phyloP scores from a whole-genome alignment of 2,888 invertebrate species.

The Morpho achilles region DNA sequence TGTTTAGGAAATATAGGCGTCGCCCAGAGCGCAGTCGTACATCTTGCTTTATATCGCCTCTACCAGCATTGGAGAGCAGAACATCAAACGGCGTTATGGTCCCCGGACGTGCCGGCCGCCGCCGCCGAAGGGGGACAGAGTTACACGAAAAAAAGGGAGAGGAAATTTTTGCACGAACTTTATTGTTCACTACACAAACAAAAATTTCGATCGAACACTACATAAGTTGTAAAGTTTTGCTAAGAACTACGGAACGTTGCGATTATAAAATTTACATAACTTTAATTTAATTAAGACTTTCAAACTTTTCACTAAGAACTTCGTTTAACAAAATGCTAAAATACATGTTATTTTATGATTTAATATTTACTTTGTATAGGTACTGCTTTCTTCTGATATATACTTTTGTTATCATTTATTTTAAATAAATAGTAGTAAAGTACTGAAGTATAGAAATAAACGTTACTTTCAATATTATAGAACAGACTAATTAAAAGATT shows the following conservation, averaged over 20 bases:
- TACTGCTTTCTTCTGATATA: not conserved
- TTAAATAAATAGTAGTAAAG: too few species aligned
- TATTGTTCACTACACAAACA: slow-evolving; percentile 71
- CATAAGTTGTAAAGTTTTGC: slow-evolving; percentile 9
- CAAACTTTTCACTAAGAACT: too few species aligned
- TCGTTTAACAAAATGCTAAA: too few species aligned
- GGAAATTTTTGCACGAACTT: slow-evolving; percentile 64
- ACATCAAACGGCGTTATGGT: slow-evolving; percentile 77
- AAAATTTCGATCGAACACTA: slow-evolving; percentile 30
- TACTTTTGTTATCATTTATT: not conserved
- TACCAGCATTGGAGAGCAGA: slow-evolving; percentile 78
- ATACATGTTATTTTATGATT: too few species aligned
- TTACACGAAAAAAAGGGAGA: slow-evolving; percentile 48
- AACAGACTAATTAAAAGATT: too few species aligned
- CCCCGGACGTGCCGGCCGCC: slow-evolving; percentile 73
- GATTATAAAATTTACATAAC: too few species aligned
- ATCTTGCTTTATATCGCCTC: slow-evolving; percentile 72
- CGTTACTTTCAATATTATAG: too few species aligned
- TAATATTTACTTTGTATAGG: not conserved
- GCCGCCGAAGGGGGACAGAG: slow-evolving; percentile 53
- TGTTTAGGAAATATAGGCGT: slow-evolving; percentile 79
- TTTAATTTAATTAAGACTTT: too few species aligned
- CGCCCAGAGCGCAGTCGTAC: slow-evolving; percentile 77
- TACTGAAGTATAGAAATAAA: too few species aligned
- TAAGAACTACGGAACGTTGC: not conserved